Conservation (phyloP, 2,888 invertebrate genomes). For the Rhagonycha lutea region DNA sequence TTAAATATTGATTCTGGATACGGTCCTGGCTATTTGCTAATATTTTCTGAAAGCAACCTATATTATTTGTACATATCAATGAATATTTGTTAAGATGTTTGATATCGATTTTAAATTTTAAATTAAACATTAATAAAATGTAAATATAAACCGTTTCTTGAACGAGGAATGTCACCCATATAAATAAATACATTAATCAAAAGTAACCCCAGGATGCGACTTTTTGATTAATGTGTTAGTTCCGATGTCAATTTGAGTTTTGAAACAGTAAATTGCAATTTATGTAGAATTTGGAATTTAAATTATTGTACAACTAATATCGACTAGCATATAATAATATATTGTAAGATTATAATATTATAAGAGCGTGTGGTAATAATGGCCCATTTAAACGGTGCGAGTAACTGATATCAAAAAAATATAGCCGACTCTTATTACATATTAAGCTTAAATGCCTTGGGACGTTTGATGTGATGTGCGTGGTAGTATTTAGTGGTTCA, state of each 20-base stretch:
- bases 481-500: too few relatives aligned
- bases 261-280: not conserved
- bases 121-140: not conserved
- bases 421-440: too few relatives aligned
- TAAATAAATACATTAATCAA: not conserved
- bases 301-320: not conserved
- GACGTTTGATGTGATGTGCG: too few relatives aligned
- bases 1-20: too few relatives aligned
- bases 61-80: too few relatives aligned
- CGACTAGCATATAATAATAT: not conserved
- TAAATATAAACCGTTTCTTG: not conserved
- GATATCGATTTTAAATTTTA: not conserved
- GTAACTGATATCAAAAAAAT: too few relatives aligned
- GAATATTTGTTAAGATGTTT: too few relatives aligned
- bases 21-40: too few relatives aligned
- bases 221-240: not conserved
- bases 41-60: too few relatives aligned
- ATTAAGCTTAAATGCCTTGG: too few relatives aligned
- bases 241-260: not conserved
- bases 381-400: too few relatives aligned
- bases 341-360: not conserved
- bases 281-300: not conserved
- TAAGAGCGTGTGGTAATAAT: too few relatives aligned
- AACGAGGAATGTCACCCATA: not conserved
- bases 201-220: not conserved